Evolutionary conservation across 1,140 invertebrate genomes (phyloP).

Genomic region (Drosophila pallidifrons): DNA sequence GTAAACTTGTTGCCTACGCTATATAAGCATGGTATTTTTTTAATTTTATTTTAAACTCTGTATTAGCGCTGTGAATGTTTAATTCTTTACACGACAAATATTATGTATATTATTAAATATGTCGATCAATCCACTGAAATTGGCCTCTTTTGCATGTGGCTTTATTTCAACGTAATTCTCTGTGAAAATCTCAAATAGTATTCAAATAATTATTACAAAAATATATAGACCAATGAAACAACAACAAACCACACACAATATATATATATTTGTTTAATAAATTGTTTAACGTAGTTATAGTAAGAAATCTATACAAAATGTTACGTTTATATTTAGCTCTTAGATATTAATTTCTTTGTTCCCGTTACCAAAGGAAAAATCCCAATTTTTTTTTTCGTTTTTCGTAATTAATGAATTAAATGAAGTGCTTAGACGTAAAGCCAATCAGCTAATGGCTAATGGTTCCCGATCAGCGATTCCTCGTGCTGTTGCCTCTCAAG

Average conservation of each 20-base stretch:
- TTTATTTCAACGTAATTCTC: conserved; percentile 16
- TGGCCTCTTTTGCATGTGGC: conserved; percentile 45
- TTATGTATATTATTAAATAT: conserved; percentile 39
- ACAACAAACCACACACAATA: not conserved
- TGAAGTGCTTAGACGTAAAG: conserved; percentile 2
- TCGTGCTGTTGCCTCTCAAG: conserved; percentile 80
- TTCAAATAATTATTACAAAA: conserved; percentile 55
- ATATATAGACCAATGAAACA: conserved; percentile 28
- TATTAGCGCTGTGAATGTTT: conserved; percentile 67
- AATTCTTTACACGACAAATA: conserved; percentile 38
- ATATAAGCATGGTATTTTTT: conserved; percentile 25
- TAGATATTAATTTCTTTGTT: conserved; percentile 16
- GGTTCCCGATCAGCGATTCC: conserved; percentile 76
- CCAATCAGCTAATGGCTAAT: conserved; percentile 32
- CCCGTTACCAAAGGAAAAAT: conserved; percentile 23
- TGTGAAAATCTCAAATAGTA: conserved; percentile 64
- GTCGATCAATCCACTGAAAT: conserved; percentile 4
- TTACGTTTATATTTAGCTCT: conserved; percentile 25
- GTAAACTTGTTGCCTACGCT: conserved; percentile 2
- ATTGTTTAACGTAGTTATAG: conserved; percentile 9
- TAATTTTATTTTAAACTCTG: conserved; percentile 8
- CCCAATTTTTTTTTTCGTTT: not conserved
- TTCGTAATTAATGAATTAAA: conserved; percentile 13
- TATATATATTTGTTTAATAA: conserved; percentile 11
- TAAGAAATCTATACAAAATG: conserved; percentile 1